Percentiles rank a stretch among this genome's conserved stretches.
phyloP scores from a whole-genome alignment of 2,113 vertebrate species.

The Zosterops borbonicus region DNA sequence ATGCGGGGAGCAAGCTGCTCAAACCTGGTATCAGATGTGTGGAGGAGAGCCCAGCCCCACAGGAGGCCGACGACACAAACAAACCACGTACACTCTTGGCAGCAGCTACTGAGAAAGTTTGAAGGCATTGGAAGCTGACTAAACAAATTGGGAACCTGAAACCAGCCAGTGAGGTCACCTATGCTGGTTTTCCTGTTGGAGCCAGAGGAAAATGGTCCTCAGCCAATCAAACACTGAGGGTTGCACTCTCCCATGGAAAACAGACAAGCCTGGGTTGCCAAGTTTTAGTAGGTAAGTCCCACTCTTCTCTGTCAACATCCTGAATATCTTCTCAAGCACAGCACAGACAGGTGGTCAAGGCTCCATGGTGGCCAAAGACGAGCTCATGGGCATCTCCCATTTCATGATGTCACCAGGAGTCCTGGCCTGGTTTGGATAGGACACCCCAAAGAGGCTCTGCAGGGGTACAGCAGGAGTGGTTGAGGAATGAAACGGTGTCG shows the following conservation, averaged over 20 bases:
- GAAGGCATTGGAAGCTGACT: neutral
- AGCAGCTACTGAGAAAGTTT: neutral
- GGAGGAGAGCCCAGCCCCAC: neutral
- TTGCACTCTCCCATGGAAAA: neutral
- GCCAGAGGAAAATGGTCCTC: neutral
- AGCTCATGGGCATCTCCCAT: neutral
- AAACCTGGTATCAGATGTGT: neutral
- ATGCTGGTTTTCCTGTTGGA: neutral
- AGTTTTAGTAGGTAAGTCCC: neutral
- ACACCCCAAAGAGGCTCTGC: neutral
- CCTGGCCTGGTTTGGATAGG: neutral
- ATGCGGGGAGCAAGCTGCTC: neutral
- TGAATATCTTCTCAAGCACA: neutral
- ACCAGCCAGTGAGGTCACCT: neutral
- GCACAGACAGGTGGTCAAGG: slow-evolving; percentile 18
- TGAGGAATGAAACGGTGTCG: neutral
- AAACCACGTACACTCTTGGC: neutral
- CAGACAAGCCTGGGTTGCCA: neutral
- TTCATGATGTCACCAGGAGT: neutral
- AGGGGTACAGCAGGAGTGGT: rapidly evolving
- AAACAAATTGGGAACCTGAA: slow-evolving; percentile 18
- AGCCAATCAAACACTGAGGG: neutral
- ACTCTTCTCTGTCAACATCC: neutral
- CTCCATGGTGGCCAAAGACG: neutral
- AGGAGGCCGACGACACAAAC: neutral